Conservation (phyloP, 2,113 vertebrate genomes). For the Petromus typicus region DNA sequence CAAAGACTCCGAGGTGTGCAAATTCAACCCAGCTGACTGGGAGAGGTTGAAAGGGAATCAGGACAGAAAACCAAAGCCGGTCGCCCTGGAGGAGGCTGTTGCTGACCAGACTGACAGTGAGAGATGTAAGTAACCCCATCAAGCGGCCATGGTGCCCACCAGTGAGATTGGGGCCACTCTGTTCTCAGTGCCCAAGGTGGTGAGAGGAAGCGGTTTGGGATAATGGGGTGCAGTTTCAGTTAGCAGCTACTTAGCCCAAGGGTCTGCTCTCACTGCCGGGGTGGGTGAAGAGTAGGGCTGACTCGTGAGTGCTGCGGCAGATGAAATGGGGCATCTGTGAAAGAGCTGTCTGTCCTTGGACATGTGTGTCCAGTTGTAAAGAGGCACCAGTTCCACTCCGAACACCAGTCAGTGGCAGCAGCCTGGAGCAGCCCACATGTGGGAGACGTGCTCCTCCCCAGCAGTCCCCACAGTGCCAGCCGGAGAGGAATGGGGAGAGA, state of each 20-base stretch:
- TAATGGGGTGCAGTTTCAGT: neutral
- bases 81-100: conserved; percentile 88
- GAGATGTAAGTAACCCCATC: conserved; percentile 86
- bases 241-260: neutral
- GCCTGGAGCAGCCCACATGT: neutral
- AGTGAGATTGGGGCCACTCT: neutral
- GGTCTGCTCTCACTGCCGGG: conserved; percentile 8
- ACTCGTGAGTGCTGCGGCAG: neutral
- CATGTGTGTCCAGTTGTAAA: neutral
- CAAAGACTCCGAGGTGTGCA: conserved; percentile 92
- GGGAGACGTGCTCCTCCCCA: neutral
- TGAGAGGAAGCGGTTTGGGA: neutral
- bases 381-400: neutral
- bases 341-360: neutral
- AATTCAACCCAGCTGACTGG: conserved; percentile 90
- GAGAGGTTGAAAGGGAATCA: conserved; percentile 91
- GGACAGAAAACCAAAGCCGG: conserved; percentile 90
- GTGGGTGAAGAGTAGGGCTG: neutral
- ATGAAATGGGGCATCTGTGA: neutral
- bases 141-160: neutral
- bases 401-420: neutral
- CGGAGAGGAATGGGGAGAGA: neutral
- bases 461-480: neutral
- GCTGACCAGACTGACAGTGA: conserved; percentile 88
- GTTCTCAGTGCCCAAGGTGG: neutral